Conservation (phyloP, 2,888 invertebrate species). For the Ormyrus rosae region DNA sequence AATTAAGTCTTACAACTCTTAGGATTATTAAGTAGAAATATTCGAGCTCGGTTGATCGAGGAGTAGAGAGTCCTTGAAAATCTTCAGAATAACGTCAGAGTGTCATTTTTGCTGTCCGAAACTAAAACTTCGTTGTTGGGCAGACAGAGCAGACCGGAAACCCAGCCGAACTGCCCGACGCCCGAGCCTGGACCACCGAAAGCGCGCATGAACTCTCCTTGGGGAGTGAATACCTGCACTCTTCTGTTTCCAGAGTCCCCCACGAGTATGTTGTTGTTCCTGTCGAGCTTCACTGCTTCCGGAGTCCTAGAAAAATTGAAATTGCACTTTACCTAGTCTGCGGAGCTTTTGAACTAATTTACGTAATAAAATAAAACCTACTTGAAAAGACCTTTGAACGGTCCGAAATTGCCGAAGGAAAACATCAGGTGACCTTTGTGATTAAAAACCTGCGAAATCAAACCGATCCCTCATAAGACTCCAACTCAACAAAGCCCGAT, state of each 20-base stretch:
- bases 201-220: conserved; percentile 82
- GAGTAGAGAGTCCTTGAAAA: neutral
- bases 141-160: conserved; percentile 82
- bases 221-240: conserved; percentile 85
- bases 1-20: neutral
- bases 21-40: neutral
- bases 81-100: conserved; percentile 74
- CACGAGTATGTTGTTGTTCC: conserved; percentile 85
- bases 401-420: conserved; percentile 61
- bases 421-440: conserved; percentile 60
- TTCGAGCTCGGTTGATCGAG: neutral
- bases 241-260: conserved; percentile 88
- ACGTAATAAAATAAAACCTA: conserved; percentile 9
- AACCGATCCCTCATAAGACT: neutral
- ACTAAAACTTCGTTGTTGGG: conserved; percentile 80
- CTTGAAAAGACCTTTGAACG: conserved; percentile 60
- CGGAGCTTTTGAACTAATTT: neutral
- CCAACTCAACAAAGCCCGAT: neutral
- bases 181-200: conserved; percentile 78
- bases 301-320: conserved; percentile 80
- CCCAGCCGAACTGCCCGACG: conserved; percentile 81
- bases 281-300: conserved; percentile 84
- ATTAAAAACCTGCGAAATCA: conserved; percentile 61
- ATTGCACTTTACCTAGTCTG: neutral
- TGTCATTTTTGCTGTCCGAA: conserved; percentile 80